phyloP scores from a whole-genome alignment of 2,113 vertebrate species.

The Siphamia tubifer region DNA sequence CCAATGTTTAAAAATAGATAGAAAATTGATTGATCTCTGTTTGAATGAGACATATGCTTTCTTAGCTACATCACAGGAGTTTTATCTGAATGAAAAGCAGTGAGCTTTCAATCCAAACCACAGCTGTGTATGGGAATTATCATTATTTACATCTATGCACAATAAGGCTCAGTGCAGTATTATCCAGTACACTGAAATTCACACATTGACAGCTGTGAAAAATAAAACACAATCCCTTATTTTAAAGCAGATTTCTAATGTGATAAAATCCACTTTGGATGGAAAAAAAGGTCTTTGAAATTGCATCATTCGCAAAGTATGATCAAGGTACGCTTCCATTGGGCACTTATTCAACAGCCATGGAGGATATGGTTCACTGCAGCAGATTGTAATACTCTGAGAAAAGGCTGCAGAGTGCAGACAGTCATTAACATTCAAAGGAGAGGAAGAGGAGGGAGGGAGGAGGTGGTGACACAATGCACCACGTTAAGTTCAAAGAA shows the following conservation, averaged over 20 bases:
- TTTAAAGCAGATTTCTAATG: neutral
- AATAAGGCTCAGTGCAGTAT: too few species aligned
- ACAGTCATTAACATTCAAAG: slow-evolving; percentile 72
- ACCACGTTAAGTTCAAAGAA: slow-evolving; percentile 61
- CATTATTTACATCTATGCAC: too few species aligned
- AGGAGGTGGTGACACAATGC: slow-evolving; percentile 60
- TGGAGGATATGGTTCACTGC: slow-evolving; percentile 47
- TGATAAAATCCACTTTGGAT: neutral
- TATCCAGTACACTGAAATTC: too few species aligned
- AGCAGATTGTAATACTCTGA: slow-evolving; percentile 53
- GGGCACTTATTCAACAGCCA: slow-evolving; percentile 13
- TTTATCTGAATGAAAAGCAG: neutral
- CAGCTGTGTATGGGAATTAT: too few species aligned
- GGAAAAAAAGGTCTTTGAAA: neutral
- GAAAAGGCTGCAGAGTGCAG: slow-evolving; percentile 61
- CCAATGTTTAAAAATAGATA: too few species aligned
- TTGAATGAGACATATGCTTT: neutral
- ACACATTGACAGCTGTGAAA: neutral
- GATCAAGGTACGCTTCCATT: neutral
- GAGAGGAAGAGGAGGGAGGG: slow-evolving; percentile 50
- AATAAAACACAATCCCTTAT: neutral
- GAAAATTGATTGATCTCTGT: too few species aligned
- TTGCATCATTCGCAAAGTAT: neutral
- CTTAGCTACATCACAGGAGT: neutral
- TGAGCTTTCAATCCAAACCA: neutral